Percentiles rank a stretch among this genome's conserved stretches.
phyloP scores from a whole-genome alignment of 2,797 vertebrate genomes.

The Aplochiton taeniatus region DNA sequence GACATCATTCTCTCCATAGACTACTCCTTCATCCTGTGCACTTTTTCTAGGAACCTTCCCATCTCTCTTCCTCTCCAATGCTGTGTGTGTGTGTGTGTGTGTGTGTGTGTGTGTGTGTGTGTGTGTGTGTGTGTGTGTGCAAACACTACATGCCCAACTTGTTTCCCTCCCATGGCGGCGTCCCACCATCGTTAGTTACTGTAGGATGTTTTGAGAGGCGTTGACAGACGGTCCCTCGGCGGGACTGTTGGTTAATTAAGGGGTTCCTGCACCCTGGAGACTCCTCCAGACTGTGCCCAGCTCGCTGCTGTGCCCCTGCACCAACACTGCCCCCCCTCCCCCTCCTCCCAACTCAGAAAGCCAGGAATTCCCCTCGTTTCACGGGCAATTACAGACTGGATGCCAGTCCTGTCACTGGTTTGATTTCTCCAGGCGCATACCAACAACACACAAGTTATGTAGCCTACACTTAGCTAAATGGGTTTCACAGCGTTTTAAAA shows the following conservation, averaged over 20 bases:
- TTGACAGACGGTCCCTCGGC: conserved; percentile 67
- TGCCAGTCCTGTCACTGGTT: conserved; percentile 54
- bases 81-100: no score
- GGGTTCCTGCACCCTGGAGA: conserved; percentile 66
- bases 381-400: conserved; percentile 66
- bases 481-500: no score
- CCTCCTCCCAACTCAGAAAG: conserved; percentile 53
- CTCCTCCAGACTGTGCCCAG: conserved; percentile 47
- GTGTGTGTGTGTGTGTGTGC: neutral
- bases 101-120: conserved; percentile 1
- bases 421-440: conserved; percentile 44
- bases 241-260: conserved; percentile 71
- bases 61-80: neutral
- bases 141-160: conserved; percentile 19
- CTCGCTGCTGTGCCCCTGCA: no score
- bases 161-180: conserved; percentile 26
- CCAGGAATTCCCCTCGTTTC: conserved; percentile 67
- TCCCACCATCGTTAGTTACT: conserved; percentile 35
- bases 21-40: conserved; percentile 9
- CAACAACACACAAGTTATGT: conserved; percentile 22
- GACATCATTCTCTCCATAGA: conserved; percentile 20
- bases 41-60: conserved; percentile 14
- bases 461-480: no score
- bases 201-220: conserved; percentile 57
- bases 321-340: conserved; percentile 46